Base-by-base conservation (phyloP, 1,140 invertebrate species). In the Belonocnema kinseyi region DNA sequence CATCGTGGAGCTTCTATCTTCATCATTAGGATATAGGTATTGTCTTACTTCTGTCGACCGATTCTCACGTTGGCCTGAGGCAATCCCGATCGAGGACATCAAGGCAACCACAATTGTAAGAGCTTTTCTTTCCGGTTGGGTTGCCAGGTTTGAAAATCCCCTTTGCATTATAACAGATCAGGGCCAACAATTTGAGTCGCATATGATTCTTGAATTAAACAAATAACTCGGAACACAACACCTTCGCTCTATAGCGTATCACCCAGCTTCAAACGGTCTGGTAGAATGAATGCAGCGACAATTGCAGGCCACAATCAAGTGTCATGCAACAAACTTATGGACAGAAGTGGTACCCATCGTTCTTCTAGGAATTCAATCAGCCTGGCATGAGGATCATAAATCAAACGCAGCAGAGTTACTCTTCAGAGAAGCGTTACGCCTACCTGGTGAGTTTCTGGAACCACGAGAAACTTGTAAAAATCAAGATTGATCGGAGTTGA, bases 271-370 rank as follows among this genome's bases (percentile, higher is more conserved):
- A 26, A 26, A 26, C 21, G 21, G 21, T 26, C 21, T 26, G 21
- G 3, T 26, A 26, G 21, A 26, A 26, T 3, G 21, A 1, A 26
- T 26, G 21, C 21, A 26, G 1, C 21, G 21, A 26, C 21, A 26
- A 26, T 26, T 26, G 21, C 1, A 26, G 21, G 3, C 21, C 3
- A 3, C 21, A 26, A 26, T 26, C 3, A 26, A 26, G 21, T 26
- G 21, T 26, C 21, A 26, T 26, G 21, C 21, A 26, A 26, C 21
- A 26, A 26, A 26, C 21, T 26, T 1, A 1, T 73, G 1, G 76
- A 82, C 52, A 90, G 87, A 1, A 88, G 88, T 7, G 71, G 85
- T 17, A 91, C 88, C 75, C 83, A 90, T 77, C 87, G 88, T 7
- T 82, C 87, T 77, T 72, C 80, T 4, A 90, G 90, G 77, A 87